Base-by-base conservation (phyloP, 2,888 invertebrate species). In the Macrophya annulata region DNA sequence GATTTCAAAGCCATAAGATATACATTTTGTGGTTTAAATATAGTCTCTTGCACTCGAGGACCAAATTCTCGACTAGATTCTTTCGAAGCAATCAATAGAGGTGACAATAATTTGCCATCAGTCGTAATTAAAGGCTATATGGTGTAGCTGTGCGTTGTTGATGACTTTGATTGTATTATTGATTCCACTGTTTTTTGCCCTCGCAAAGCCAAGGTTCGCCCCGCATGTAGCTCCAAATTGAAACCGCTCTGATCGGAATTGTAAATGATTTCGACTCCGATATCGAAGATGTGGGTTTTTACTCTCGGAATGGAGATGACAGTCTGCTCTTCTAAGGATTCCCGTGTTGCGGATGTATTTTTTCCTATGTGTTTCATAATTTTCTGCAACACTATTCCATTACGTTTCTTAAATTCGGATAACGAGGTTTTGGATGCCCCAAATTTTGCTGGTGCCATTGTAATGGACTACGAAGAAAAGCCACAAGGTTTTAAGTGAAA, bases 361-460 rank as follows among this genome's bases (percentile, higher is more conserved):
- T 43, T 43, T 43, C 4, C 9, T 9, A 51, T 51, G 2, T 51
- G 15, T 51, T 51, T 51, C 15, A 12, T 51, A 15, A 51, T 51
- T 12, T 51, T 51, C 51, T 10, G 51, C 15, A 3, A 15, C 51
- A 5, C 51, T 2, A 51, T 51, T 51, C 51, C 15, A 10, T 15
- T 4, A 51, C 51, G 51, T 15, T 51, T 51, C 51, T 51, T 51
- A 15, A 51, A 51, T 51, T 51, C 51, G 4, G 6, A 43, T 43
- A 43, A 43, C 43, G 4, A 43, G 43, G 43, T 43, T 43, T 43
- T 43, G 43, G 45, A 45, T 45, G 45, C 55, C 55, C 17, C 3
- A 17, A 55, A 55, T 55, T 55, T 55, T 55, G n/a, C 55, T 55
- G n/a, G 55, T 55, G n/a, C 17, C 40, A 72, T 55, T n/a, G n/a